phyloP scores from a whole-genome alignment of 2,113 vertebrate species.

The Clarias gariepinus region DNA sequence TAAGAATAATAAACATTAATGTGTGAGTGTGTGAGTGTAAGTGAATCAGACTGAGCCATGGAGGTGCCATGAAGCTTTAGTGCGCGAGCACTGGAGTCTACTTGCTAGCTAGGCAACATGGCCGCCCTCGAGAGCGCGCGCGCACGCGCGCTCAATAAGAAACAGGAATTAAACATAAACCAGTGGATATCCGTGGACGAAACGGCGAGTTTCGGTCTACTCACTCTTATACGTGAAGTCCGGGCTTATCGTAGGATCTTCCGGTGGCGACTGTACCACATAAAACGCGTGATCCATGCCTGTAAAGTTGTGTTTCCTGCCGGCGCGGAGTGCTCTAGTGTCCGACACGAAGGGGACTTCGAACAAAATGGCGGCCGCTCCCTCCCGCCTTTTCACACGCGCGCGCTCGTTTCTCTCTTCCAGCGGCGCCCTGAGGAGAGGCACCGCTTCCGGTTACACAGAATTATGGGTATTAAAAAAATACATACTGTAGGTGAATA shows the following conservation, averaged over 20 bases:
- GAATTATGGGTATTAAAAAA: neutral
- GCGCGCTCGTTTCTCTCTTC: neutral
- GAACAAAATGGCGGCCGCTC: constrained; percentile 44
- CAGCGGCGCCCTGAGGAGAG: neutral
- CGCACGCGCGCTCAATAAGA: neutral
- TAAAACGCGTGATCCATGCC: constrained; percentile 54
- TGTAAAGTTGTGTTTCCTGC: constrained; percentile 31
- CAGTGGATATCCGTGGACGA: neutral
- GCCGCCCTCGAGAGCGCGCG: neutral
- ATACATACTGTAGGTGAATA: neutral
- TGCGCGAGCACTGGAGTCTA: constrained; percentile 8
- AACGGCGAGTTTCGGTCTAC: constrained; percentile 24
- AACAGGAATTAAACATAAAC: neutral
- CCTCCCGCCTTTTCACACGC: constrained; percentile 32
- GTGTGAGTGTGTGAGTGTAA: neutral
- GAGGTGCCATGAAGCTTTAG: neutral
- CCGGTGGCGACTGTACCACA: constrained; percentile 49
- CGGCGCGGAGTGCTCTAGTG: constrained; percentile 47
- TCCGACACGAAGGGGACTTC: constrained; percentile 45
- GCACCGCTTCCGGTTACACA: neutral
- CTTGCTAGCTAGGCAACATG: constrained; percentile 28
- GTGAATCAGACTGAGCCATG: neutral
- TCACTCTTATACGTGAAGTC: constrained; percentile 67
- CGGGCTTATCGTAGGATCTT: constrained; percentile 34
- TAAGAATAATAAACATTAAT: no score